These are phyloP conservation scores for human DNA, from an alignment of 2,113 vertebrate species.

Conservation along the genomic window GRCh38 chr6:24520001-24520500, in stretches of 20 bases:
- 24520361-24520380: accelerated
- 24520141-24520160: too few species aligned
- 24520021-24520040: not conserved
- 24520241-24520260: not conserved
- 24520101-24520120: too few species aligned
- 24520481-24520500: slow-evolving; percentile 90
- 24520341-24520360: accelerated
- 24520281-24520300: accelerated
- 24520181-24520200: too few species aligned
- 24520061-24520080: not conserved
- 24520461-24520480: slow-evolving; percentile 99
- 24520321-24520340: not conserved
- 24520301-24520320: not conserved
- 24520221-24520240: not conserved
- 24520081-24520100: too few species aligned
- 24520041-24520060: not conserved
- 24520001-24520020: not conserved
- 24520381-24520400: slow-evolving; percentile 75
- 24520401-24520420: slow-evolving; percentile 90
- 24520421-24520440: slow-evolving; percentile 93
- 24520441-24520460: slow-evolving; percentile 97
- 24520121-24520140: too few species aligned
- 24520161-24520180: too few species aligned
- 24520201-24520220: too few species aligned
- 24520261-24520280: not conserved